Evolutionary conservation across 1,140 invertebrate genomes (phyloP).

Genomic region (Procambarus clarkii): DNA sequence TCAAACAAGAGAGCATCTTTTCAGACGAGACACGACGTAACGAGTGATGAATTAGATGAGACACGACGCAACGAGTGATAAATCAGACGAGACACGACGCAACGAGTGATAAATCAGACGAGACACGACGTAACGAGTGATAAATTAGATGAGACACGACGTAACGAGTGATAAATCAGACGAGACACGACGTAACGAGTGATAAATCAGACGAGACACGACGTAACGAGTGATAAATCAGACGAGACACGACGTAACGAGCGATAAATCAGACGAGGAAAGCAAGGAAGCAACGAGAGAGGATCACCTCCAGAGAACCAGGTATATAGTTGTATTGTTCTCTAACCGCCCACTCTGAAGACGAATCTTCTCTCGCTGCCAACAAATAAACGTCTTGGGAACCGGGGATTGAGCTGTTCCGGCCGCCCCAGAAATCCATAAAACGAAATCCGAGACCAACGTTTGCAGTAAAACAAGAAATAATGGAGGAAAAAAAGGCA

Average conservation of each 20-base stretch:
- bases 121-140: too few species aligned
- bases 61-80: too few species aligned
- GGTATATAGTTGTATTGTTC: neutral
- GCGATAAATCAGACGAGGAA: too few species aligned
- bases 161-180: too few species aligned
- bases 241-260: too few species aligned
- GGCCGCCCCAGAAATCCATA: conserved; percentile 32
- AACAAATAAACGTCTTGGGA: conserved; percentile 20
- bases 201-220: too few species aligned
- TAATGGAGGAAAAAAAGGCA: neutral
- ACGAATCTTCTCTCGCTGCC: neutral
- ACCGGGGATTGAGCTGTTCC: conserved; percentile 28
- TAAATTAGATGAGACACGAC: too few species aligned
- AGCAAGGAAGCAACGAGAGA: neutral
- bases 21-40: neutral
- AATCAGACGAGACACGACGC: too few species aligned
- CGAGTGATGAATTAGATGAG: too few species aligned
- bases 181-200: too few species aligned
- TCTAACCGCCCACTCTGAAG: neutral
- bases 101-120: too few species aligned
- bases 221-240: too few species aligned
- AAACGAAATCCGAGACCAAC: conserved; percentile 41
- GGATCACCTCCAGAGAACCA: neutral
- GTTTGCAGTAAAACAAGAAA: conserved; percentile 20
- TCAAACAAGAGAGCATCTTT: neutral